Evolutionary conservation across 2,113 vertebrate species (phyloP), one percentile per base, ranked within the genome.

Genomic region (Perca fluviatilis): DNA sequence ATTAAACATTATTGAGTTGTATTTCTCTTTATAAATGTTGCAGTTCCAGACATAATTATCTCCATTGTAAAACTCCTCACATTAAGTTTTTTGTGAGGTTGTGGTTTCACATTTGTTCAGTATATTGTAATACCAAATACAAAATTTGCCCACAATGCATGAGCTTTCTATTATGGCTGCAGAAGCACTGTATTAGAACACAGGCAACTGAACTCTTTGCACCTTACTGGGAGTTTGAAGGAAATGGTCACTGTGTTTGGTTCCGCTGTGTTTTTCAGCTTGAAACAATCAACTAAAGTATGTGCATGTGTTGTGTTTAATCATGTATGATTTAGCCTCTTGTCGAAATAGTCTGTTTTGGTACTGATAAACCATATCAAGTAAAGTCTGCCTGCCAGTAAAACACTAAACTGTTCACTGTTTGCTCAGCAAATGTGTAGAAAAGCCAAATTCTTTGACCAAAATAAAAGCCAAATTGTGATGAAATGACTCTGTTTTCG

Each of bases 241-340:
- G 18, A 40, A 86, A 54, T 27, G 19, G 33, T 62, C 18, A 43
- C 30, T 16, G 23, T 47, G 47, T 53, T 62, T 25, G 54, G 13
- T 33, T 73, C 14, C 10, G 23, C 1, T 49, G 3, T 9, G 6
- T 36, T 49, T 47, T 51, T 61, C 79, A 84, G 46, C 40, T 78
- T 80, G 83, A 74, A 88, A 49, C 79, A 67, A 91, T 93, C 54
- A 83, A 1, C 56, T 18, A 12, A 74, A 81, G n/a, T 36, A 80
- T 80, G 80, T 36, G 49, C 65, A 50, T 60, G 85, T 63, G 58
- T 76, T 72, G 46, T 72, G 9, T 72, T 51, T 65, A 70, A 77
- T 86, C 40, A 18, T 11, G 14, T 21, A 33, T 66, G 36, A 79
- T 87, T 89, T 60, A 83, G 53, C 16, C 11, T 58, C 46, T 46